phyloP scores from a whole-genome alignment of 2,888 invertebrate genomes.

The Kuschelorhynchus macadamiae region DNA sequence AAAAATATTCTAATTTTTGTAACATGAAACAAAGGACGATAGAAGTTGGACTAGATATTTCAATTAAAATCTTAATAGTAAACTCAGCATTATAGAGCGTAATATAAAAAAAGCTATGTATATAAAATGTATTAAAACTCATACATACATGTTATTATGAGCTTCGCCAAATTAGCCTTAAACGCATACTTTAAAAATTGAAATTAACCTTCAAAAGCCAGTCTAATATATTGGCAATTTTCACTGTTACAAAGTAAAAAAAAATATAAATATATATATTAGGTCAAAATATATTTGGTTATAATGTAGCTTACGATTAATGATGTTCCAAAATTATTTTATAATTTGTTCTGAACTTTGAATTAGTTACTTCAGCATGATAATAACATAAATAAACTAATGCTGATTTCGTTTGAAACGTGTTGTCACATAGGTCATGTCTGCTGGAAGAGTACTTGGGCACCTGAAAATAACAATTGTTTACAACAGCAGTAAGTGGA shows the following conservation, averaged over 20 bases:
- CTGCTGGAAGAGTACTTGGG: slow-evolving; percentile 67
- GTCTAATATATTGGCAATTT: slow-evolving; percentile 59
- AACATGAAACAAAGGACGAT: slow-evolving; percentile 59
- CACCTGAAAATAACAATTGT: slow-evolving; percentile 65
- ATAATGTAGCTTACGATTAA: slow-evolving; percentile 37
- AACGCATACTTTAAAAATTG: slow-evolving; percentile 31
- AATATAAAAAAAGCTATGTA: slow-evolving; percentile 57
- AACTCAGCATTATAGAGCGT: slow-evolving; percentile 70
- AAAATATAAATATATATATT: slow-evolving; percentile 31
- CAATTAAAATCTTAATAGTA: slow-evolving; percentile 71
- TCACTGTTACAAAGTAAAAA: slow-evolving; percentile 55
- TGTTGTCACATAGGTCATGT: slow-evolving; percentile 67
- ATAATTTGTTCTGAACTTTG: slow-evolving; percentile 49
- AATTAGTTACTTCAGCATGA: slow-evolving; percentile 58
- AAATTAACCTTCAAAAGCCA: slow-evolving; percentile 52
- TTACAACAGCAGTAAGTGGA: no score
- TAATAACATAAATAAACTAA: slow-evolving; percentile 53
- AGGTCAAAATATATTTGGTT: slow-evolving; percentile 41
- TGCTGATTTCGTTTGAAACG: slow-evolving; percentile 67
- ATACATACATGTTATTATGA: slow-evolving; percentile 37
- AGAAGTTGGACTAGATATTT: slow-evolving; percentile 79
- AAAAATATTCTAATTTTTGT: slow-evolving; percentile 13
- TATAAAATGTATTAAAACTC: slow-evolving; percentile 54
- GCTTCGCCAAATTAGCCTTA: slow-evolving; percentile 50
- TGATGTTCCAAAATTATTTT: slow-evolving; percentile 36